phyloP scores from a whole-genome alignment of 2,113 vertebrate species.

The Trochalopteron elliotii region DNA sequence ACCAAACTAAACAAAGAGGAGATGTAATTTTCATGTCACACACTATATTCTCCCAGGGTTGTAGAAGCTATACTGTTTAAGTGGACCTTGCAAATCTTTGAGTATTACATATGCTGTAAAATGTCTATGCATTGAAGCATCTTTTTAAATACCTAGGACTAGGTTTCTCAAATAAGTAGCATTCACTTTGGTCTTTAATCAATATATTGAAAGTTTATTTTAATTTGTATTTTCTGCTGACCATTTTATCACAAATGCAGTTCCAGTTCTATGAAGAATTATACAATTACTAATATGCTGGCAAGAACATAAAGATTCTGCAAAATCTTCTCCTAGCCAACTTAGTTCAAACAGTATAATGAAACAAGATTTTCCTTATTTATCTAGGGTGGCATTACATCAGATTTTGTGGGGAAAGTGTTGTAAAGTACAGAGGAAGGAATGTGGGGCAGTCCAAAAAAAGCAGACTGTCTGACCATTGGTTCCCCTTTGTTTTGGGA shows the following conservation, averaged over 20 bases:
- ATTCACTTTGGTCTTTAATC: background rate
- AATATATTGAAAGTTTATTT: background rate
- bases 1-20: background rate
- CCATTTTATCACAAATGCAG: background rate
- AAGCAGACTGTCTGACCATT: background rate
- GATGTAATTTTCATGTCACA: background rate
- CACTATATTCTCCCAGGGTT: background rate
- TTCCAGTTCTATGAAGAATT: background rate
- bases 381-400: background rate
- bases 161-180: background rate
- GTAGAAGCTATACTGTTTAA: background rate
- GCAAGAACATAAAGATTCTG: background rate
- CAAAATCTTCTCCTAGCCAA: background rate
- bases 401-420: background rate
- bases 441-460: background rate
- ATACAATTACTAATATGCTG: background rate
- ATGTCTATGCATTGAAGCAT: background rate
- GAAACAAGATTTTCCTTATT: background rate
- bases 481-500: background rate
- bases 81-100: background rate
- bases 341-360: background rate
- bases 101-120: background rate
- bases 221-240: background rate
- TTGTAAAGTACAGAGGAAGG: background rate
- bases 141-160: background rate